Percentiles rank a stretch among this genome's conserved stretches.
phyloP scores from a whole-genome alignment of 2,888 invertebrate species.

The Frankliniella intonsa region DNA sequence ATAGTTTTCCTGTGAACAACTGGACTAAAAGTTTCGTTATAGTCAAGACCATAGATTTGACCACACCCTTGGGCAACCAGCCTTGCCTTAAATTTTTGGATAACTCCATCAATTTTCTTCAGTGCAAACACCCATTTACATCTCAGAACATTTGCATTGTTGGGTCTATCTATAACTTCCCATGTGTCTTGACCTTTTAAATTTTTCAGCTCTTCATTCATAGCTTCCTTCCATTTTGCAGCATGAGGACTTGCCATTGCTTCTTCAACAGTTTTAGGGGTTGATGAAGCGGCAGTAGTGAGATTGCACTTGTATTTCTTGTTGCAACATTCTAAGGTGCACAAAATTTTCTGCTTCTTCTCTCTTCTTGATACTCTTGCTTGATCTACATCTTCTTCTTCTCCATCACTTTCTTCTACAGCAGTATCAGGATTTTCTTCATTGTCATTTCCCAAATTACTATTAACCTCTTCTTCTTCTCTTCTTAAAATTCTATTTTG shows the following conservation, averaged over 20 bases:
- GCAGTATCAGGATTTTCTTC: background rate
- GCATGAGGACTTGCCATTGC: background rate
- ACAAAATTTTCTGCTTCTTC: background rate
- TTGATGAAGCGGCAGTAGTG: background rate
- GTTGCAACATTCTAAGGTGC: background rate
- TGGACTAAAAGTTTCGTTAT: conserved; percentile 31
- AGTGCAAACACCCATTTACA: conserved; percentile 29
- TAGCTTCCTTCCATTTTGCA: background rate
- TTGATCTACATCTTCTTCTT: background rate
- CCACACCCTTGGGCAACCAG: conserved; percentile 33
- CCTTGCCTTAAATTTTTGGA: conserved; percentile 31
- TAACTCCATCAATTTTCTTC: conserved; percentile 28
- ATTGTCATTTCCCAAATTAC: background rate
- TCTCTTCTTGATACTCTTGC: too few relatives aligned
- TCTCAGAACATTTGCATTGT: conserved; percentile 21
- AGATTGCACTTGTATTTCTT: background rate
- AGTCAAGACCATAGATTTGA: conserved; percentile 32
- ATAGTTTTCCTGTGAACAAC: conserved; percentile 29
- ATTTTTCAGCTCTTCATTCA: background rate
- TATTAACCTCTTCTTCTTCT: background rate
- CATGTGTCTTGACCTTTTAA: background rate
- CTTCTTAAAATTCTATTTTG: background rate
- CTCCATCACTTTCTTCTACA: background rate
- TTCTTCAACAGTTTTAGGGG: background rate
- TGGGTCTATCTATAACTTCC: conserved; percentile 16